These are phyloP conservation scores for Pogonognathellus flavescens DNA, from an alignment of 1,140 invertebrate species.

Conservation along the genomic window DNA sequence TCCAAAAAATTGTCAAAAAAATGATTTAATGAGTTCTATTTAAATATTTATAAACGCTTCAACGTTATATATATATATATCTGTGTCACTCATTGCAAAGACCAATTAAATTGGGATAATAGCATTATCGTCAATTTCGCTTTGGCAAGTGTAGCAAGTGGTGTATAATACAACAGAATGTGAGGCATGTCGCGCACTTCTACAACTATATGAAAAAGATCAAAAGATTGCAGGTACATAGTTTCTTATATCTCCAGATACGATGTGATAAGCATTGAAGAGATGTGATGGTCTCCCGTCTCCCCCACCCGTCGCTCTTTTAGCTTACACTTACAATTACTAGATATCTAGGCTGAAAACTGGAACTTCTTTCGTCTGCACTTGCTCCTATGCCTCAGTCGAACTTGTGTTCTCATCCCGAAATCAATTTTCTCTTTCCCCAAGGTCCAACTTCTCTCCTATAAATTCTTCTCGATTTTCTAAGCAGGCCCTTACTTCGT, in stretches of 20 bases:
- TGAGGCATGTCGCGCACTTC: no score
- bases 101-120: no score
- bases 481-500: not conserved
- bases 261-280: not conserved
- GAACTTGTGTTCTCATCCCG: slow-evolving; percentile 53
- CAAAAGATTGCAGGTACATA: not conserved
- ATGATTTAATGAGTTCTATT: no score
- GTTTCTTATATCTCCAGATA: not conserved
- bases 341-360: slow-evolving; percentile 4
- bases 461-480: not conserved
- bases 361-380: slow-evolving; percentile 52
- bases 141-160: no score
- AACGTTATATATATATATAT: no score
- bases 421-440: slow-evolving; percentile 50
- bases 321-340: not conserved
- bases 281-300: slow-evolving; percentile 36
- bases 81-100: no score
- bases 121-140: no score
- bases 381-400: slow-evolving; percentile 58
- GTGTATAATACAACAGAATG: no score
- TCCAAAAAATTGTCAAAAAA: no score
- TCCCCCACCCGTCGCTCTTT: slow-evolving; percentile 32
- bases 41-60: no score
- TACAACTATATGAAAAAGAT: not conserved
- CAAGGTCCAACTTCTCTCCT: slow-evolving; percentile 14